Conservation (phyloP, 2,113 vertebrate genomes). For the Prolemur simus region DNA sequence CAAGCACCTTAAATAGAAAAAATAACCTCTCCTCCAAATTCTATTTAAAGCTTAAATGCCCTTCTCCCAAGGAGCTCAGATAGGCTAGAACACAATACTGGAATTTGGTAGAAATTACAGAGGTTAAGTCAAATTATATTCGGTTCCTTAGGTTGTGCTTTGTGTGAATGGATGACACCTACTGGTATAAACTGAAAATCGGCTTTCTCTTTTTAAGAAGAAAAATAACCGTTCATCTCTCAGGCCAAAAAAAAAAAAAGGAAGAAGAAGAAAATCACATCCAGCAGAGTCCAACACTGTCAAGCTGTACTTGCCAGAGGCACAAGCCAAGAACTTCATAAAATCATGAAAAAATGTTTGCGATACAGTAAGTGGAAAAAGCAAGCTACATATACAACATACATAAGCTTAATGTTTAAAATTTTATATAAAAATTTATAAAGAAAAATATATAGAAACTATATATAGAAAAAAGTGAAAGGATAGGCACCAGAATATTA, state of each 20-base stretch:
- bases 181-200: slow-evolving; percentile 67
- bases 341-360: not conserved
- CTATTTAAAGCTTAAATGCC: not conserved
- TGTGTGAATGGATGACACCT: slow-evolving; percentile 70
- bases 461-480: not conserved
- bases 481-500: not conserved
- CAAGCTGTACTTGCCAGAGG: not conserved
- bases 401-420: not conserved
- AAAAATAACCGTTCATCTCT: not conserved
- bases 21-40: not conserved
- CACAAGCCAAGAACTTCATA: not conserved
- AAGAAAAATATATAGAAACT: not conserved
- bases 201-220: slow-evolving; percentile 1
- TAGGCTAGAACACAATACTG: not conserved
- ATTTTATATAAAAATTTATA: not conserved
- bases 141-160: not conserved
- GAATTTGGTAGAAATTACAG: not conserved
- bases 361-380: not conserved
- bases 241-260: not conserved
- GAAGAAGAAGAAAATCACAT: not conserved
- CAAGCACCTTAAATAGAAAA: not conserved
- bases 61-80: not conserved
- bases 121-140: not conserved
- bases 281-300: not conserved
- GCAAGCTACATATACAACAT: not conserved